Evolutionary conservation across 1,140 invertebrate species (phyloP), one percentile per base, ranked within the genome.

Genomic region (Calephelis nemesis): DNA sequence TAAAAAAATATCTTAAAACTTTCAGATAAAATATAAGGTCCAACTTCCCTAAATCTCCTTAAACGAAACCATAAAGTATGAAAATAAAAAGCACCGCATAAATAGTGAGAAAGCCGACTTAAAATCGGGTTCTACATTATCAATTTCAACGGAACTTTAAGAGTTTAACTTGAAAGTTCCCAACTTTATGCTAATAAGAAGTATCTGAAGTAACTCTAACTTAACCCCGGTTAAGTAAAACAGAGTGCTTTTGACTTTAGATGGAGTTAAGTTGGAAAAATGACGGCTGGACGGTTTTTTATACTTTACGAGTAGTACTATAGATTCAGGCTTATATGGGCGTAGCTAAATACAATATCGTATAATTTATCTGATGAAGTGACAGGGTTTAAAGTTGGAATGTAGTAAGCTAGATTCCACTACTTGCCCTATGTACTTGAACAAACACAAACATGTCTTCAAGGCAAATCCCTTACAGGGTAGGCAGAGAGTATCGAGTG

Each of bases 111-210:
- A 70, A 67, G 68, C 62, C 72, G 63, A 64, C 62, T 70, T 70
- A 45, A 69, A 73, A 69, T 67, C 68, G 50, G 52, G 68, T 15
- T 45, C 54, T 65, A 65, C 45, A 72, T 68, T 74, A 74, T 76
- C 74, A 73, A 74, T 76, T 73, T 69, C 67, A 68, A 54, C 62
- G 49, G 68, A 75, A 71, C 72, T 73, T 73, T 63, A 68, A 68
- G 69, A 70, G 67, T 71, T 73, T 73, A 71, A 62, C 62, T 67
- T 50, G 70, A 64, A 69, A 69, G 58, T 68, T 70, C 54, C 63
- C 39, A 71, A 74, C 64, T 74, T 76, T 72, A 76, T 76, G 75
- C 72, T 76, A 76, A 74, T 76, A 76, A 67, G 68, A 72, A 72
- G 74, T 76, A 76, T 72, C 65, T 66, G 64, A 74, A 64, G 62